Evolutionary conservation across 2,797 vertebrate genomes (phyloP), one percentile per base, ranked within the genome.

Genomic region (Natrix natrix): DNA sequence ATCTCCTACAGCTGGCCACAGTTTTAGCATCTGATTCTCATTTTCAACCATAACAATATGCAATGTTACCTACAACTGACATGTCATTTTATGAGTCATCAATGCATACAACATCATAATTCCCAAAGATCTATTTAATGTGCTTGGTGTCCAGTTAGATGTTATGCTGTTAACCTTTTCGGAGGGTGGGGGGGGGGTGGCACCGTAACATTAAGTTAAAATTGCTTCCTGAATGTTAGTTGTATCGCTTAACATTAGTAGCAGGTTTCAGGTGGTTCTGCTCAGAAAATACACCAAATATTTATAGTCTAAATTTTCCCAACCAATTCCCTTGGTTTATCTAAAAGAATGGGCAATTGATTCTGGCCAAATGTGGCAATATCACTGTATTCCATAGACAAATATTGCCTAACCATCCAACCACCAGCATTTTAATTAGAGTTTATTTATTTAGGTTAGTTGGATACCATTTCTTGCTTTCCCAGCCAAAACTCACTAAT

Each of bases 121-220:
- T 93, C 69, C 93, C 93, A 91, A 89, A 86, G 32, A 91, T 89
- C n/a, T 28, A 93, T 63, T 83, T 91, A 37, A 86, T 91, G 86
- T 86, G 57, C 32, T 89, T 93, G 83, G 57, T 87, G 63, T 86
- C 90, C 52, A 89, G 52, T 91, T 89, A 66, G 26, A 91, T 32
- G 59, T n/a, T n/a, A 91, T 86, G 57, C 52, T 60, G 66, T 91
- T 91, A 93, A 93, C 86, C 87, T 86, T 89, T 93, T 13, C n/a
- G n/a, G 59, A 37, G 32, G 32, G 32, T 37, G 69, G 24, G 59
- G 3, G 11, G 13, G 16, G 43, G 43, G 43, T 4, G 43, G 43
- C 63, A 20, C 20, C n/a, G 66, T 86, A 86, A 93, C 91, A 89
- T 63, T 66, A 14, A 37, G 57, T 37, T 24, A 83, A 83, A 74